Conservation (phyloP, 2,888 invertebrate species). For the Acanthoscelides obtectus region DNA sequence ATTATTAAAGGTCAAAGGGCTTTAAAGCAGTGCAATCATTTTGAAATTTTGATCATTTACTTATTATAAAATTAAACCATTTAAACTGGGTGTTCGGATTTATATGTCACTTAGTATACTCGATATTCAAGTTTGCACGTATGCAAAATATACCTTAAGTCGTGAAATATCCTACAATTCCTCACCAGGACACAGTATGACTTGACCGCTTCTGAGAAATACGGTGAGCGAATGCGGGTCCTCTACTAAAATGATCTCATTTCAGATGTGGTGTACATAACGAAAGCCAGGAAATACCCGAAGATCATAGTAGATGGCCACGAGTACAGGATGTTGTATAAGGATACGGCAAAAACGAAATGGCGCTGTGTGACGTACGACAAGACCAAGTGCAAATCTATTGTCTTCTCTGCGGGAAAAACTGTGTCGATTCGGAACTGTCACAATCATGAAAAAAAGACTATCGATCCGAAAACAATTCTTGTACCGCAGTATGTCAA, state of each 20-base stretch:
- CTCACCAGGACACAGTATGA: no score
- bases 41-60: no score
- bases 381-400: constrained; percentile 27
- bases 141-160: no score
- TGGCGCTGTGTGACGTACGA: constrained; percentile 29
- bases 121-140: no score
- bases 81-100: no score
- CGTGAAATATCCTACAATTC: no score
- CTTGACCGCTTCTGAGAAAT: no score
- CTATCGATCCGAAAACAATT: background rate
- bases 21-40: no score
- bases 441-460: background rate
- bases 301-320: constrained; percentile 27
- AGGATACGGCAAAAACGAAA: constrained; percentile 23
- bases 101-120: no score
- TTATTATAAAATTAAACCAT: no score
- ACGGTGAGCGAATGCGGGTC: no score
- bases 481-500: background rate
- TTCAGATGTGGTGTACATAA: constrained; percentile 26
- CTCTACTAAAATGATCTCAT: constrained; percentile 2
- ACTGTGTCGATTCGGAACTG: constrained; percentile 16
- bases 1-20: no score
- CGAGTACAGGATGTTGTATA: constrained; percentile 23
- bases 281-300: constrained; percentile 27
- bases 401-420: constrained; percentile 27